phyloP scores from a whole-genome alignment of 2,888 invertebrate species.

The Patella ulyssiponensis region DNA sequence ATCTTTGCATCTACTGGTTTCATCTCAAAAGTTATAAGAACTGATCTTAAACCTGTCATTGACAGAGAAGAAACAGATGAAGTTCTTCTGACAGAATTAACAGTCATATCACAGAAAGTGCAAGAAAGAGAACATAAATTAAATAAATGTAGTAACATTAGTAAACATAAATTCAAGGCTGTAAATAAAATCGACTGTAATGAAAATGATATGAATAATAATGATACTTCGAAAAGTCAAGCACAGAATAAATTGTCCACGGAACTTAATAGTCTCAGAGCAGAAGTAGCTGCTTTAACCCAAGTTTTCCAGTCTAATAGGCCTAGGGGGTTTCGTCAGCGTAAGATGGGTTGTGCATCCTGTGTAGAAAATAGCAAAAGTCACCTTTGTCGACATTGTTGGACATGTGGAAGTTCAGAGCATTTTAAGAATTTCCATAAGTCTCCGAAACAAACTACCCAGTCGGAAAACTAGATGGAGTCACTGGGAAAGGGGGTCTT shows the following conservation, averaged over 20 bases:
- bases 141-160: too few relatives aligned
- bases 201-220: too few relatives aligned
- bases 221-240: too few relatives aligned
- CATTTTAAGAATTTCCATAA: not conserved
- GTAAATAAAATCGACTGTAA: too few relatives aligned
- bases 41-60: not conserved
- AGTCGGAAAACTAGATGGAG: not conserved
- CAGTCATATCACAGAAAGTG: not conserved
- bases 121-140: not conserved
- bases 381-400: not conserved
- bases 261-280: not conserved
- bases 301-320: not conserved
- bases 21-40: not conserved
- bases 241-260: not conserved
- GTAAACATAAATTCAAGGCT: too few relatives aligned
- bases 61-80: not conserved
- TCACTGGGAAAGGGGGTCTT: not conserved
- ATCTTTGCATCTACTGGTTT: not conserved
- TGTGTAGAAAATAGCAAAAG: not conserved
- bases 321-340: too few relatives aligned
- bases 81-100: not conserved
- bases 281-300: not conserved
- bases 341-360: too few relatives aligned
- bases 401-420: conserved; percentile 3
- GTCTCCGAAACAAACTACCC: not conserved